Conservation (phyloP, 2,888 invertebrate genomes). For the Rotaria macrura region DNA sequence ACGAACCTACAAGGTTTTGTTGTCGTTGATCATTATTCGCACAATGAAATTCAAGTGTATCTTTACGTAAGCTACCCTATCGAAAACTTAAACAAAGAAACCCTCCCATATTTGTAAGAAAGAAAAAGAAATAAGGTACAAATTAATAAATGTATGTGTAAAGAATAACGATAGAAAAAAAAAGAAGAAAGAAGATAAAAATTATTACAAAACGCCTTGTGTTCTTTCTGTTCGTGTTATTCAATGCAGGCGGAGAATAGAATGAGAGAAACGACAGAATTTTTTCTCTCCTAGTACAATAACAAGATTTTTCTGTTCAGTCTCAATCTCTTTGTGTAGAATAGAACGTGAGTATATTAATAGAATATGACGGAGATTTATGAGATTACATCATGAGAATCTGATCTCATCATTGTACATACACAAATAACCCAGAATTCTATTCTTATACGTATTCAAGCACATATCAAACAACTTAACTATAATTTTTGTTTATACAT, state of each 20-base stretch:
- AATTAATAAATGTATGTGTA: not conserved
- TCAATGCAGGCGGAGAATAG: not conserved
- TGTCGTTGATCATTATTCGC: not conserved
- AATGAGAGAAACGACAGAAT: not conserved
- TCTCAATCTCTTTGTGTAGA: not conserved
- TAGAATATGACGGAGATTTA: not conserved
- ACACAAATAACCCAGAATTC: not conserved
- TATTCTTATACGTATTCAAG: not conserved
- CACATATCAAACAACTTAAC: not conserved
- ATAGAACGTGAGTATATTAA: not conserved
- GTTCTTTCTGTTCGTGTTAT: not conserved
- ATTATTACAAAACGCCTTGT: not conserved
- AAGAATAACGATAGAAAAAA: constrained; percentile 5
- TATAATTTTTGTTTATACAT: not conserved
- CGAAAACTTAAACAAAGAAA: not conserved
- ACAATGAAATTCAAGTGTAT: not conserved
- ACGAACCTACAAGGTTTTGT: not conserved
- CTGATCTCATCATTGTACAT: not conserved
- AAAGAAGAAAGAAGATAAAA: not conserved
- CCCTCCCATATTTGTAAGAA: not conserved
- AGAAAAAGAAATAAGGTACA: constrained; percentile 12
- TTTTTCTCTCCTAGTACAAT: not conserved
- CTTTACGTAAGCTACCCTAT: not conserved
- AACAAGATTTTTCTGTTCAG: not conserved
- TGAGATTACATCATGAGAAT: not conserved